A percentile compares a stretch with the other conserved stretches of the same genome.
These are phyloP conservation scores for Sphaeridia pumilis DNA, from an alignment of 2,888 invertebrate genomes.

Conservation along the genomic window DNA sequence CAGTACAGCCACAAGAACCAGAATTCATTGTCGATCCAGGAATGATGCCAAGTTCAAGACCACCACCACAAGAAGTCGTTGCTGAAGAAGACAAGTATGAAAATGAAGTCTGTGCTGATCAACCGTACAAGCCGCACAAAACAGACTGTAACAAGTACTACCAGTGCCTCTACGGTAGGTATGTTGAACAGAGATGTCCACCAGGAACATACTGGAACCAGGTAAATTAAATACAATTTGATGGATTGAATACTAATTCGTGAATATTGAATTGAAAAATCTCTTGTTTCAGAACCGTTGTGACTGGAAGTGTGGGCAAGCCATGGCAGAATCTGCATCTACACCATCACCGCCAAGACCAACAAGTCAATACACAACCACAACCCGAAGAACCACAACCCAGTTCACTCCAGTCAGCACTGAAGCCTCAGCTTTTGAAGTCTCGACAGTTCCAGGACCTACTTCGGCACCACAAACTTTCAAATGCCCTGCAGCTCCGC, in stretches of 20 bases:
- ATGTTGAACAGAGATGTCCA: constrained; percentile 60
- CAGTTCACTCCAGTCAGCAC: not conserved
- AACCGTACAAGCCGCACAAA: constrained; percentile 25
- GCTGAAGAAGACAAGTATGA: constrained; percentile 10
- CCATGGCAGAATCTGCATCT: constrained; percentile 18
- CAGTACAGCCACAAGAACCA: not conserved
- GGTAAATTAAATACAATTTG: constrained; percentile 25
- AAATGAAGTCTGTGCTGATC: constrained; percentile 19
- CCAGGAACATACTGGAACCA: constrained; percentile 64
- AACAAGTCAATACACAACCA: constrained; percentile 14
- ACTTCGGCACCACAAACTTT: not conserved
- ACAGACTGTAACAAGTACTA: constrained; percentile 51
- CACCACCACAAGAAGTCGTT: constrained; percentile 3
- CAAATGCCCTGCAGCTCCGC: constrained; percentile 3
- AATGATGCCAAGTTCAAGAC: not conserved
- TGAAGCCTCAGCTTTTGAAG: too few relatives aligned
- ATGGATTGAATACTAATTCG: not conserved
- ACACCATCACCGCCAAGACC: constrained; percentile 21
- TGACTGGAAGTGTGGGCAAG: constrained; percentile 31
- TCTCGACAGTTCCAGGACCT: not conserved
- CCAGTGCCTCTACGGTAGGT: constrained; percentile 61
- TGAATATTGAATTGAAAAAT: not conserved
- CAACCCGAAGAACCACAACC: constrained; percentile 10
- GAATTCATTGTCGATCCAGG: not conserved
- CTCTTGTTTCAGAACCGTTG: constrained; percentile 24